Conservation (phyloP, 2,797 vertebrate species). For the Acrocephalus scirpaceus region DNA sequence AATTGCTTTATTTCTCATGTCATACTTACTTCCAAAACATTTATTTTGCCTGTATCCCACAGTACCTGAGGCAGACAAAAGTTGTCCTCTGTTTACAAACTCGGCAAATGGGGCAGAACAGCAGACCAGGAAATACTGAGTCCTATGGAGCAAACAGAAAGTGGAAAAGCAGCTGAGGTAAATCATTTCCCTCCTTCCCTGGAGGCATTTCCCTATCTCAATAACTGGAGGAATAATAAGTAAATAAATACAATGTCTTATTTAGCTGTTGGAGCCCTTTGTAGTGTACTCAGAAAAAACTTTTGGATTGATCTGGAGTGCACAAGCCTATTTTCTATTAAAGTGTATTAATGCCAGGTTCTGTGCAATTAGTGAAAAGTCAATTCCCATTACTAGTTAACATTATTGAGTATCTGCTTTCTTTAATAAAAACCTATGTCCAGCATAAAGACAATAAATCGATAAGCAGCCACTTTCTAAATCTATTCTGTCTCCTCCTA, state of each 20-base stretch:
- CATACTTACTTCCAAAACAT: background rate
- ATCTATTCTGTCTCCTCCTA: slow-evolving; percentile 67
- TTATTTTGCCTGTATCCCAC: background rate
- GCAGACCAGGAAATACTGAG: background rate
- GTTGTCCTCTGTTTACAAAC: background rate
- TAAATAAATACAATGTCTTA: slow-evolving; percentile 74
- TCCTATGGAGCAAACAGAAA: background rate
- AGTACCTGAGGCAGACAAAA: background rate
- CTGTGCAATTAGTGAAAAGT: slow-evolving; percentile 94
- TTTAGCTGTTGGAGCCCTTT: slow-evolving; percentile 66
- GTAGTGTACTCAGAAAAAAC: slow-evolving; percentile 68
- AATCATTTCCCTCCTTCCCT: background rate
- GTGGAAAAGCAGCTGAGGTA: background rate
- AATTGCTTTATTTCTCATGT: background rate
- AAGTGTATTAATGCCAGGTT: slow-evolving; percentile 89
- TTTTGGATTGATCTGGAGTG: slow-evolving; percentile 82
- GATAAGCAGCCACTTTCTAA: slow-evolving; percentile 81
- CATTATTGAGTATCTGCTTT: slow-evolving; percentile 93
- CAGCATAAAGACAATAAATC: slow-evolving; percentile 84
- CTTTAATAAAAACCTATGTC: slow-evolving; percentile 94
- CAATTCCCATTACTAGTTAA: slow-evolving; percentile 95
- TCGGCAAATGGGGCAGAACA: background rate
- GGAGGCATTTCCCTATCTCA: slow-evolving; percentile 17
- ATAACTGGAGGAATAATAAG: slow-evolving; percentile 55
- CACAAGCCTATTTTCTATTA: slow-evolving; percentile 87